Evolutionary conservation across 2,113 vertebrate species (phyloP), one percentile per base, ranked within the genome.

Genomic region (Crotalus viridis): DNA sequence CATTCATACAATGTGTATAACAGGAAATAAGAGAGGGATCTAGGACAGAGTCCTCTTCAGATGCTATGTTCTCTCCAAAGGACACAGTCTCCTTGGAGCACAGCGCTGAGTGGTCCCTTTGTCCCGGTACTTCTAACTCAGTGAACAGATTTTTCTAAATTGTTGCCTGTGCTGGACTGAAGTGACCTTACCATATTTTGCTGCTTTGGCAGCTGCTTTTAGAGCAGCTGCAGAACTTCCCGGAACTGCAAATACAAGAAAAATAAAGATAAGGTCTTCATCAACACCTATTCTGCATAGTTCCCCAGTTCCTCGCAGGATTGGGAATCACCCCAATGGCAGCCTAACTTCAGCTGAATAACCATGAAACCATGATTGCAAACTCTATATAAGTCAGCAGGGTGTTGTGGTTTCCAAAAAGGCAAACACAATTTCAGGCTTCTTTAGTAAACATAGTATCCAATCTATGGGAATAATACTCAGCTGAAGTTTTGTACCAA

Each of bases 171-270:
- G 59, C 15, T 19, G 69, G 26, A 7, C 15, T 8, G 48, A 17
- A 74, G 12, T 0, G 2, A 39, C 93, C 95, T 0, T 95, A 97
- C 96, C 96, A 0, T 28, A 96, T 19, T 96, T 97, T 74, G 96
- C 96, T 94, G 96, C 96, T 91, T 97, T 97, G n/a, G 96, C 96
- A 10, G 96, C 96, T 0, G 91, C 93, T 21, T 94, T 59, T 4
- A 87, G 94, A 0, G 96, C 95, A 0, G 51, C 2, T 1, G 10
- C 94, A 0, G 91, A 9, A 43, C 51, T 54, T 56, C 96, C 96
- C 94, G 94, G 56, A 26, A 69, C 91, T 94, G 54, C n/a, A n/a
- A 95, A 93, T 94, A 90, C 93, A 33, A 2, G 43, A 69, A 22
- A 24, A 28, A 48, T 2, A 43, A 4, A 55, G 10, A 24, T 46